Conservation (phyloP, 2,113 vertebrate species). For the Indri indri region DNA sequence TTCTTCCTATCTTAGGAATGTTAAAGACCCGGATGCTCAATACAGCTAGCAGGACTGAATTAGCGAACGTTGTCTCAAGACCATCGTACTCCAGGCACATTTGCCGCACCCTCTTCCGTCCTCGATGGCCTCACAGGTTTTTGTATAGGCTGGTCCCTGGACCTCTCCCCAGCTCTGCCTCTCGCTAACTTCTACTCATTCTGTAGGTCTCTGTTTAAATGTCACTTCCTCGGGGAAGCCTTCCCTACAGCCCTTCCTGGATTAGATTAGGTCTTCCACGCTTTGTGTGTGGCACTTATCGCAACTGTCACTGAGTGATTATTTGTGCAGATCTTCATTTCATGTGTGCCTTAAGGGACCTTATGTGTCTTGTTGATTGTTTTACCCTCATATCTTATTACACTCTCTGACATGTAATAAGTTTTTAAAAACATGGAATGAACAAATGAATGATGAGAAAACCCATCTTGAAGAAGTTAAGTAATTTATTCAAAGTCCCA, state of each 20-base stretch:
- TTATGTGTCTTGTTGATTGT: not conserved
- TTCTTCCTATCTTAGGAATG: not conserved
- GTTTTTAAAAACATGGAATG: not conserved
- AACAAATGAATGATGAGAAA: not conserved
- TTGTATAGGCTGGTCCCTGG: no score
- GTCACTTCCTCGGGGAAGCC: not conserved
- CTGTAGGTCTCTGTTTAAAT: not conserved
- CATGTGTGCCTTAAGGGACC: not conserved
- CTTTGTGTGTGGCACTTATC: no score
- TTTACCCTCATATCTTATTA: not conserved
- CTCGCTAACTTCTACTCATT: not conserved
- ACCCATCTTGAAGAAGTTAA: not conserved
- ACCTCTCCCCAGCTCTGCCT: not conserved
- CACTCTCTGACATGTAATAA: not conserved
- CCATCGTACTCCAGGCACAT: rapidly evolving
- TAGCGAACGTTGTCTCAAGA: not conserved
- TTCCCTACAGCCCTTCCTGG: not conserved
- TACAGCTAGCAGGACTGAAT: not conserved
- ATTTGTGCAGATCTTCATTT: not conserved
- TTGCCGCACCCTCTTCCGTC: not conserved
- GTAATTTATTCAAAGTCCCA: not conserved
- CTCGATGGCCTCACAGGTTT: not conserved
- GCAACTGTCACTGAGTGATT: not conserved
- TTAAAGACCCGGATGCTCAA: not conserved
- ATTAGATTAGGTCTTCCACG: rapidly evolving